These are phyloP conservation scores for Dryocosmus kuriphilus DNA, from an alignment of 2,888 invertebrate genomes.

Conservation along the genomic window DNA sequence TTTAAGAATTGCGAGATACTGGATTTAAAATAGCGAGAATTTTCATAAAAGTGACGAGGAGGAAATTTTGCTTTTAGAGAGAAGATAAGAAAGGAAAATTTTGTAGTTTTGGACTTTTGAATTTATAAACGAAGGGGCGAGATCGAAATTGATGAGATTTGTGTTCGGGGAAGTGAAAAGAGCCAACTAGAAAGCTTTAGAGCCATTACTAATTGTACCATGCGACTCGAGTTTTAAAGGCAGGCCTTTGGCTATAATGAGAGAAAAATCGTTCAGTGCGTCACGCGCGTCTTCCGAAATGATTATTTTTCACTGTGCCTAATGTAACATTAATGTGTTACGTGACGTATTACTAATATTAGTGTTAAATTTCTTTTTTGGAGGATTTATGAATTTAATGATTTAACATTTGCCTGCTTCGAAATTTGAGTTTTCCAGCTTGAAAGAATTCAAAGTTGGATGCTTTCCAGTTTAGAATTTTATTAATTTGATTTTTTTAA, in stretches of 20 bases:
- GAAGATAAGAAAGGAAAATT: not conserved
- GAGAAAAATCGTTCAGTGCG: not conserved
- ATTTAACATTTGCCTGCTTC: too few relatives aligned
- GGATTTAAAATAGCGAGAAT: not conserved
- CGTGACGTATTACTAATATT: not conserved
- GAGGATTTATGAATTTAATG: not conserved
- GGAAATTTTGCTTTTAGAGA: not conserved
- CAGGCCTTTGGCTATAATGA: constrained; percentile 46
- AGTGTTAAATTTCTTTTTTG: not conserved
- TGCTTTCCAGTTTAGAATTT: too few relatives aligned
- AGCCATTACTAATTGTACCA: constrained; percentile 64
- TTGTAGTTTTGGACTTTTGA: not conserved
- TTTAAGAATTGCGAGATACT: not conserved
- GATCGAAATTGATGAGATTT: not conserved
- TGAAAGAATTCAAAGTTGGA: too few relatives aligned
- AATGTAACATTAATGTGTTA: not conserved
- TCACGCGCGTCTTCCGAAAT: constrained; percentile 17
- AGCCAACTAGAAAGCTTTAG: constrained; percentile 59
- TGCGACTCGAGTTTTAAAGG: constrained; percentile 63
- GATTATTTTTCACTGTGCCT: constrained; percentile 17
- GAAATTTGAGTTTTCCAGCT: too few relatives aligned
- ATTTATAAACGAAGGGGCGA: not conserved
- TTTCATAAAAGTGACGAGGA: not conserved
- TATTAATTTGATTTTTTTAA: too few relatives aligned
- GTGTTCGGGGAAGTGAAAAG: constrained; percentile 41